These are phyloP conservation scores for Petromus typicus DNA, from an alignment of 2,113 vertebrate species.

Conservation along the genomic window DNA sequence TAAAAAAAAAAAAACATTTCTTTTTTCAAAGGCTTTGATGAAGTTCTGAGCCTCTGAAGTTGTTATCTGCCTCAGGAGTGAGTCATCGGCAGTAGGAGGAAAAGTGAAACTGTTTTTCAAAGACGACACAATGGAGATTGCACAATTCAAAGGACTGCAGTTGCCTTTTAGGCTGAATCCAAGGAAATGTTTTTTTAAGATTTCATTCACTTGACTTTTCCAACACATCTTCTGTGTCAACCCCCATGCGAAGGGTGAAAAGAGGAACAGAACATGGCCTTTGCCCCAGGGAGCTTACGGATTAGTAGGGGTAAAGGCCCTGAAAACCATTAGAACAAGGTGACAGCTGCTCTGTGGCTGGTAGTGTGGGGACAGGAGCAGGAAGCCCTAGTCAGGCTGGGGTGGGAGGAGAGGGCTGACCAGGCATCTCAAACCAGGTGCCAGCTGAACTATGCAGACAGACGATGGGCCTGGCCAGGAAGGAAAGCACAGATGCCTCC, in stretches of 20 bases:
- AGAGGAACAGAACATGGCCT: slow-evolving; percentile 40
- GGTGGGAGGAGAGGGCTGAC: background rate
- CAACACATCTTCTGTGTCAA: slow-evolving; percentile 49
- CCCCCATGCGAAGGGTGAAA: background rate
- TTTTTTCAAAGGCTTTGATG: slow-evolving; percentile 59
- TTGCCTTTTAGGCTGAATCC: slow-evolving; percentile 63
- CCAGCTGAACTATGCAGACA: background rate
- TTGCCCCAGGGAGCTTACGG: background rate
- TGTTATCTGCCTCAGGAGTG: slow-evolving; percentile 63
- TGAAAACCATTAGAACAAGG: background rate
- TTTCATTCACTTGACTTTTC: slow-evolving; percentile 78
- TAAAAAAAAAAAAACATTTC: background rate
- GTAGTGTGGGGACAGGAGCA: background rate
- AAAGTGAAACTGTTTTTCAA: slow-evolving; percentile 76
- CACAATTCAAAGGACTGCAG: slow-evolving; percentile 64
- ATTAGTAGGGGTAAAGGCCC: background rate
- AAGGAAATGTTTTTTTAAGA: background rate
- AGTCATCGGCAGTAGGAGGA: slow-evolving; percentile 76
- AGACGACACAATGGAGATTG: slow-evolving; percentile 64
- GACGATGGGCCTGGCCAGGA: background rate
- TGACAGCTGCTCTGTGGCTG: background rate
- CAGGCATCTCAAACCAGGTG: background rate
- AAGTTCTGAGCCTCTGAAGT: slow-evolving; percentile 58
- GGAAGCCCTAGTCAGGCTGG: too few relatives aligned
- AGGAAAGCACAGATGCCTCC: background rate